Percentiles rank a stretch among this genome's conserved stretches.
Evolutionary conservation across 2,797 vertebrate genomes (phyloP).

Genomic region (Orestias chungarensis): DNA sequence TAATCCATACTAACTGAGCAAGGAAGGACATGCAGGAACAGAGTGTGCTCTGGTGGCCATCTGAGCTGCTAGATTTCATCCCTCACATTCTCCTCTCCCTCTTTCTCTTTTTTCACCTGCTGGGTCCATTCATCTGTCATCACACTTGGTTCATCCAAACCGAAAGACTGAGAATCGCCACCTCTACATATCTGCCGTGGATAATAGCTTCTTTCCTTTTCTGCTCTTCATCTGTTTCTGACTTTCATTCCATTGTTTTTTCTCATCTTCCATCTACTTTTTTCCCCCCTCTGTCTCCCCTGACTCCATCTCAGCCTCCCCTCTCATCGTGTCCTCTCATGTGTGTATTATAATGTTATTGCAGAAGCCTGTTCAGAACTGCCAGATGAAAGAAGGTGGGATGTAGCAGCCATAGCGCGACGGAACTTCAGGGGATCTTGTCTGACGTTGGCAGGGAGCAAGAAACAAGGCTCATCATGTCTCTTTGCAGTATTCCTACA

Average conservation of each 20-base stretch:
- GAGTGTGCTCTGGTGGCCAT: constrained; percentile 12
- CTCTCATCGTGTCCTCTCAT: constrained; percentile 31
- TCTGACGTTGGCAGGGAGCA: constrained; percentile 33
- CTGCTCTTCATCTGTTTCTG: not conserved
- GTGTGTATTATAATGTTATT: constrained; percentile 44
- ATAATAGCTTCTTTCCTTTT: constrained; percentile 39
- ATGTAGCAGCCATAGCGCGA: constrained; percentile 45
- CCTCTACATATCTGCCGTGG: constrained; percentile 25
- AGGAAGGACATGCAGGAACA: constrained; percentile 44
- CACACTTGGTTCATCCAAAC: constrained; percentile 33
- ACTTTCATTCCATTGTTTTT: constrained; percentile 31
- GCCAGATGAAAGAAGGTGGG: constrained; percentile 53
- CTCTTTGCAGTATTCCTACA: constrained; percentile 18
- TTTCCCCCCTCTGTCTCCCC: constrained; percentile 35
- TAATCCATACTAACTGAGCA: constrained; percentile 10
- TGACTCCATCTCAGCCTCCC: constrained; percentile 40
- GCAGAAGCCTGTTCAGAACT: constrained; percentile 36
- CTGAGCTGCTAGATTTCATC: constrained; percentile 51
- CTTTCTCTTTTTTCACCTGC: not conserved
- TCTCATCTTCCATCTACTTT: constrained; percentile 32
- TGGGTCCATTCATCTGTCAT: constrained; percentile 44
- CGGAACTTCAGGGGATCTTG: constrained; percentile 1
- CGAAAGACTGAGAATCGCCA: constrained; percentile 35
- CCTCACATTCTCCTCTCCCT: constrained; percentile 31
- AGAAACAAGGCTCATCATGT: constrained; percentile 16